phyloP scores from a whole-genome alignment of 2,888 invertebrate genomes.

The Diadegma fenestrale region DNA sequence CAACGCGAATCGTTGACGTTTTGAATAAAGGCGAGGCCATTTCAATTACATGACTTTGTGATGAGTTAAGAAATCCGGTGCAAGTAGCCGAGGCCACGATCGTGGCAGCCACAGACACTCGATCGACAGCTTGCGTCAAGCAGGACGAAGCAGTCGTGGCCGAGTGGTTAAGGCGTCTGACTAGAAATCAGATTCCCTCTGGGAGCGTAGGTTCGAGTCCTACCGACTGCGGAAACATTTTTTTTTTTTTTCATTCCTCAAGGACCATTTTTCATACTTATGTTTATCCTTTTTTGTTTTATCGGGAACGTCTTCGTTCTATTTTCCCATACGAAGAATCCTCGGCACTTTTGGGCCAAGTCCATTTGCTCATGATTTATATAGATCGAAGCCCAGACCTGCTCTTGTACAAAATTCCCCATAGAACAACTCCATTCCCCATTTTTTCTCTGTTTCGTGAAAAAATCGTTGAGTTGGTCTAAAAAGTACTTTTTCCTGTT shows the following conservation, averaged over 20 bases:
- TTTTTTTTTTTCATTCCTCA: slow-evolving; percentile 37
- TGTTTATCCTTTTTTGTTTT: background rate
- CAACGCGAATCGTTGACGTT: no score
- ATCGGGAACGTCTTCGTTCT: background rate
- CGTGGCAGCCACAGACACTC: background rate
- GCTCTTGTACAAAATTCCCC: no score
- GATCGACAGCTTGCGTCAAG: background rate
- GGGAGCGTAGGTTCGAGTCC: slow-evolving; percentile 96
- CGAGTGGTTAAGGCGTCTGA: slow-evolving; percentile 96
- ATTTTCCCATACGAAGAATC: background rate
- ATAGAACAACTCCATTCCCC: no score
- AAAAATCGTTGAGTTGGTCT: no score
- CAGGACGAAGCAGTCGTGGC: slow-evolving; percentile 86
- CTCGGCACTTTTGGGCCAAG: no score
- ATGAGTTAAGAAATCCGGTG: background rate
- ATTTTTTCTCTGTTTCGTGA: no score
- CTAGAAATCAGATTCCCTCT: slow-evolving; percentile 96
- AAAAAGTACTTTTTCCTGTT: no score
- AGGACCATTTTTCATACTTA: background rate
- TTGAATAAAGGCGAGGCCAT: background rate
- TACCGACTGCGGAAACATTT: slow-evolving; percentile 90
- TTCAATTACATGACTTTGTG: background rate
- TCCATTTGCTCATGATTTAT: no score
- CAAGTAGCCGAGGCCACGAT: background rate
- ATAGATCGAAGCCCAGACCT: no score